These are phyloP conservation scores for Drosophila neutralis DNA, from an alignment of 2,888 invertebrate genomes.

Conservation along the genomic window DNA sequence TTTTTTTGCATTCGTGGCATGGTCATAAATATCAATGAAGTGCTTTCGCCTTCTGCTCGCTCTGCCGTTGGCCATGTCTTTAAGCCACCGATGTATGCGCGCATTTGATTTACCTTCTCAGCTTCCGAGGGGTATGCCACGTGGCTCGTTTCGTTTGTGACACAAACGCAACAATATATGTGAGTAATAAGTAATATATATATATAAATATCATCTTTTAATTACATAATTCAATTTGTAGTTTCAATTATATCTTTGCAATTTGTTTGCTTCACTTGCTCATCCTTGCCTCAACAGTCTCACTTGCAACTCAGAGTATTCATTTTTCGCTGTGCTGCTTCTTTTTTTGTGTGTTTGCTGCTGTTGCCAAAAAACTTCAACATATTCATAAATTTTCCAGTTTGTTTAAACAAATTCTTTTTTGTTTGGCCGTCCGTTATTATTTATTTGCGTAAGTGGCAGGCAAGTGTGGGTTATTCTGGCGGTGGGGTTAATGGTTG, in stretches of 20 bases:
- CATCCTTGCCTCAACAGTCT: not conserved
- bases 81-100: constrained; percentile 11
- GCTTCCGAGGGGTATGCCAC: not conserved
- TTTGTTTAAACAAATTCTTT: constrained; percentile 78
- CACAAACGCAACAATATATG: not conserved
- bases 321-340: not conserved
- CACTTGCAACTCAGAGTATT: constrained; percentile 22
- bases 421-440: constrained; percentile 58
- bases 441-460: constrained; percentile 78
- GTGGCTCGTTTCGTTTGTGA: not conserved
- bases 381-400: constrained; percentile 80
- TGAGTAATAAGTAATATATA: not conserved
- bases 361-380: constrained; percentile 52
- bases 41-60: constrained; percentile 5
- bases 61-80: constrained; percentile 22
- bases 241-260: not conserved
- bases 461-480: constrained; percentile 12
- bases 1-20: not conserved
- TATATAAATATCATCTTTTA: not conserved
- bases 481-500: not conserved
- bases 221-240: not conserved
- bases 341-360: constrained; percentile 4
- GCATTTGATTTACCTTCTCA: constrained; percentile 5
- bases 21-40: constrained; percentile 77
- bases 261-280: not conserved